Evolutionary conservation across 1,140 invertebrate genomes (phyloP).

Genomic region (Metaphire vulgaris): DNA sequence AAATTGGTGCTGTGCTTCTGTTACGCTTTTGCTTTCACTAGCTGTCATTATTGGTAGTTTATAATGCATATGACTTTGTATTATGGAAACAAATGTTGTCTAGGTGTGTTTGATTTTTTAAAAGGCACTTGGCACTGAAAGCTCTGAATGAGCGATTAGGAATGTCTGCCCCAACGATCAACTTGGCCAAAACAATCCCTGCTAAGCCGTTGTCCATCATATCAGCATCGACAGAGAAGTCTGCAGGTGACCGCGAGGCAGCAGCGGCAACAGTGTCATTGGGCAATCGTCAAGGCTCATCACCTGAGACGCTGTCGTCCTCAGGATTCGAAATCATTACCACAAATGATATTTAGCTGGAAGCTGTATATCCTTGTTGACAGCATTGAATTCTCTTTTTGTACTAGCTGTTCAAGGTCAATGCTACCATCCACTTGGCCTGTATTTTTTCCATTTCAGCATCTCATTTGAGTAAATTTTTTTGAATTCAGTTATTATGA

Average conservation of each 20-base stretch:
- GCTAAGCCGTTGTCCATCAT: not conserved
- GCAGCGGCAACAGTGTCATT: not conserved
- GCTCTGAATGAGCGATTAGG: slow-evolving; percentile 82
- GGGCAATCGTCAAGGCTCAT: not conserved
- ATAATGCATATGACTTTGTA: no score
- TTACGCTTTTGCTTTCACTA: no score
- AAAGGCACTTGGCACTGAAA: slow-evolving; percentile 88
- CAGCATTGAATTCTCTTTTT: no score
- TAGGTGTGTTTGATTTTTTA: no score
- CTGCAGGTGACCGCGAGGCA: not conserved
- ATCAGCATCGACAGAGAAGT: not conserved
- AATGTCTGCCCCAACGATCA: slow-evolving; percentile 54
- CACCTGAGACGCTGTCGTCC: not conserved
- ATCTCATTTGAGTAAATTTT: no score
- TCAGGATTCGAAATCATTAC: not conserved
- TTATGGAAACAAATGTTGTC: no score
- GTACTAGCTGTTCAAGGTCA: no score
- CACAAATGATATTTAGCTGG: not conserved
- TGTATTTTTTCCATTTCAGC: no score
- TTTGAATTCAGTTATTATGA: no score
- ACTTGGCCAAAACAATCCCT: not conserved
- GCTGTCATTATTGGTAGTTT: no score
- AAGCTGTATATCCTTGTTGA: not conserved
- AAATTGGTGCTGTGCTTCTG: no score
- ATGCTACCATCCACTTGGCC: no score